A percentile compares a stretch with the other conserved stretches of the same genome.
phyloP scores from a whole-genome alignment of 2,797 vertebrate genomes.

The Myotis vivesi region DNA sequence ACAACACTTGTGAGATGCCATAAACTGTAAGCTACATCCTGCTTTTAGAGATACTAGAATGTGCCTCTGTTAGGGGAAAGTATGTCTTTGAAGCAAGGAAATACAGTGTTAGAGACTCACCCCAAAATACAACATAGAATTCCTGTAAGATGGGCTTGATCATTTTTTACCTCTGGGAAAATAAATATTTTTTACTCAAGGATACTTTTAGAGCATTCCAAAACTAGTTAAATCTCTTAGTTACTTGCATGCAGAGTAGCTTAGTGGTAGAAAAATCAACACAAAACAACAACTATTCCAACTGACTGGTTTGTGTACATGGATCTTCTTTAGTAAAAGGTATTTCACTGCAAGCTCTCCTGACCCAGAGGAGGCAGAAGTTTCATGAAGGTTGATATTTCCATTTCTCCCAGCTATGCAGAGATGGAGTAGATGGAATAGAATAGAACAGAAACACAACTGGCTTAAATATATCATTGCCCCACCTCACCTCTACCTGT shows the following conservation, averaged over 20 bases:
- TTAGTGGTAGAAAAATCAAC: neutral
- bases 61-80: neutral
- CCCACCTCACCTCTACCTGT: rapidly evolving
- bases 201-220: neutral
- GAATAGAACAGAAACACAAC: neutral
- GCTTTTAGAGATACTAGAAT: neutral
- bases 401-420: neutral
- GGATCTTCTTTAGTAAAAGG: neutral
- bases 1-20: neutral
- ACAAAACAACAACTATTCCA: neutral
- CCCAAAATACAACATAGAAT: neutral
- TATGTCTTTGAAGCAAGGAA: neutral
- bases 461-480: neutral
- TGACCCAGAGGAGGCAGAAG: neutral
- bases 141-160: neutral
- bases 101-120: neutral
- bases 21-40: neutral
- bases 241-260: neutral
- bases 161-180: neutral
- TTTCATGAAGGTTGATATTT: neutral
- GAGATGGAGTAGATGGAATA: neutral
- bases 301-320: neutral
- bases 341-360: neutral
- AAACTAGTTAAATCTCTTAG: neutral
- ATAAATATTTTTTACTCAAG: neutral